Evolutionary conservation across 2,888 invertebrate genomes (phyloP), one percentile per base, ranked within the genome.

Genomic region (Drosophila atripex): DNA sequence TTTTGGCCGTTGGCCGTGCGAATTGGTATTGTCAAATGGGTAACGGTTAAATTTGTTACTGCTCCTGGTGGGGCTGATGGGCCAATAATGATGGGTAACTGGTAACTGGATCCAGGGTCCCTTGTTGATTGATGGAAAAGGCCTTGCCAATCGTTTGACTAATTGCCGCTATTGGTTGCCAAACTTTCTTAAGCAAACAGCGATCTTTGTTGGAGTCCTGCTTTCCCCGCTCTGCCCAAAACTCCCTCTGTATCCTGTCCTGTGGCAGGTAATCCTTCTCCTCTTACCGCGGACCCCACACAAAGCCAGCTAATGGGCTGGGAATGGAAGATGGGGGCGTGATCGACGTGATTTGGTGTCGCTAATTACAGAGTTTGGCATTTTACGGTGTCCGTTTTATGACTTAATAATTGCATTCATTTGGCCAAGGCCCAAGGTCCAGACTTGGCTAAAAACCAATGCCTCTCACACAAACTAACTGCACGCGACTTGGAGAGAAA

Each of bases 321-420:
- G 9, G 28, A 64, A 43, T 52, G 64, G 32, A 53, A 35, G 43
- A 43, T 28, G 68, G 49, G 71, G 88, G 88, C 77, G 88, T 76
- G 68, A 39, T 59, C 56, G 60, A 60, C 68, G 78, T 88, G 89
- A 89, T 88, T 89, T 89, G 88, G 89, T 89, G 89, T 89, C 89
- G 89, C 89, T 89, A 89, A 89, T 89, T 89, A 89, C 88, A 89
- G 89, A 76, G 80, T 72, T 71, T 64, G 76, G 76, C 75, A 83
- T 78, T 88, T 85, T 76, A 72, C 75, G 75, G 66, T 77, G 72
- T 60, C 58, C 73, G 77, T 80, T 86, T 88, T 88, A 88, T 80
- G 80, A 72, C 86, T 88, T 79, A 79, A 86, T 88, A 84, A 86
- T 88, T 88, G 80, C 77, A 71, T 73, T 78, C 82, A 76, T 70